phyloP scores from a whole-genome alignment of 2,888 invertebrate species.

The Drosophila testacea region DNA sequence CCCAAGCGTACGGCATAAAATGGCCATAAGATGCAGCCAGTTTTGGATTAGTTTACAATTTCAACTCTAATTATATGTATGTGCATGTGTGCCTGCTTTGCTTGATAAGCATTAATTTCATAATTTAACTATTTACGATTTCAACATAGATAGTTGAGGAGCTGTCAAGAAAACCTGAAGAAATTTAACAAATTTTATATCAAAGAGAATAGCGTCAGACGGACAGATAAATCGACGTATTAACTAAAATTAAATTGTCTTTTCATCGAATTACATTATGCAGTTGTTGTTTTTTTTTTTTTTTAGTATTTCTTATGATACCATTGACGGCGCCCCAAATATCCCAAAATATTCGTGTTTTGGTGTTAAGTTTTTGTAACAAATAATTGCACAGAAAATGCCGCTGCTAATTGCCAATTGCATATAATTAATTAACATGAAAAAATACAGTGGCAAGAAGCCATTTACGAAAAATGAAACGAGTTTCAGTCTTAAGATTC shows the following conservation, averaged over 20 bases:
- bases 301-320: neutral
- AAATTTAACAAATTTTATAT: neutral
- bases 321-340: conserved; percentile 6
- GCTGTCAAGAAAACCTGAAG: neutral
- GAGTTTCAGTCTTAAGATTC: conserved; percentile 39
- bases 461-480: conserved; percentile 44
- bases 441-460: conserved; percentile 39
- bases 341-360: conserved; percentile 10
- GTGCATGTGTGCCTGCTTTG: conserved; percentile 29
- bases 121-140: conserved; percentile 56
- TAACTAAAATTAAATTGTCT: conserved; percentile 7
- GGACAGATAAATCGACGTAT: neutral
- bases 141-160: conserved; percentile 13
- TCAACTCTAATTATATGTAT: conserved; percentile 66
- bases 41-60: conserved; percentile 72
- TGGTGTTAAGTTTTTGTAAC: conserved; percentile 38
- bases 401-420: conserved; percentile 69
- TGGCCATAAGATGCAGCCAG: conserved; percentile 74
- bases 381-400: conserved; percentile 34
- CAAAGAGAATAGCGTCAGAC: neutral
- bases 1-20: conserved; percentile 19
- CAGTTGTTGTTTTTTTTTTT: neutral
- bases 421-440: conserved; percentile 70
- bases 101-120: conserved; percentile 66
- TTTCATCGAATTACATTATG: neutral